phyloP scores from a whole-genome alignment of 2,888 invertebrate species.

The Zootermopsis nevadensis region DNA sequence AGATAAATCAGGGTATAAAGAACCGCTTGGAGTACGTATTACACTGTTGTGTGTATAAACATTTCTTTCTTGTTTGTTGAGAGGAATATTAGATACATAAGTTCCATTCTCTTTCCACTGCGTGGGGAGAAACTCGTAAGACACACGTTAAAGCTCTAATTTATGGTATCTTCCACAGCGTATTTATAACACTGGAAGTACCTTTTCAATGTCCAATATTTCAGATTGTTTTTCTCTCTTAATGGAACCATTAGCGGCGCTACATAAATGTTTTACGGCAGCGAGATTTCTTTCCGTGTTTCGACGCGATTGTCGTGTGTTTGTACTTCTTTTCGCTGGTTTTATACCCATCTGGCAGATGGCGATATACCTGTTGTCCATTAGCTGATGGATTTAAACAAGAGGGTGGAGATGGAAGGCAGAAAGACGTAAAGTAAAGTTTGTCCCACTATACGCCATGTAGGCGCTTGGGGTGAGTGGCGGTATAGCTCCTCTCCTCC shows the following conservation, averaged over 20 bases:
- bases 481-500: too few species aligned
- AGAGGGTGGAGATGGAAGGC: background rate
- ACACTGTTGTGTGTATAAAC: too few species aligned
- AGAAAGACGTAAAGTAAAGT: background rate
- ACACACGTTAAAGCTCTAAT: background rate
- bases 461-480: too few species aligned
- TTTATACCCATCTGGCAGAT: background rate
- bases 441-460: too few species aligned
- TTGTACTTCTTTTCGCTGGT: too few species aligned
- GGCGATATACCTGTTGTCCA: background rate
- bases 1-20: too few species aligned
- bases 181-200: background rate
- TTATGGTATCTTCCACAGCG: background rate
- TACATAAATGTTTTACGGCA: background rate
- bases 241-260: slow-evolving; percentile 4
- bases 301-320: background rate
- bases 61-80: too few species aligned
- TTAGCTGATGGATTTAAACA: background rate
- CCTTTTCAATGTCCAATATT: background rate
- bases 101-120: background rate
- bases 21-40: too few species aligned
- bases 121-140: background rate
- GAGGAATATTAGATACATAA: too few species aligned
- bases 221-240: background rate
- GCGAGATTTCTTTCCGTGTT: background rate